These are phyloP conservation scores for Monopis laevigella DNA, from an alignment of 2,888 invertebrate species.

Conservation along the genomic window DNA sequence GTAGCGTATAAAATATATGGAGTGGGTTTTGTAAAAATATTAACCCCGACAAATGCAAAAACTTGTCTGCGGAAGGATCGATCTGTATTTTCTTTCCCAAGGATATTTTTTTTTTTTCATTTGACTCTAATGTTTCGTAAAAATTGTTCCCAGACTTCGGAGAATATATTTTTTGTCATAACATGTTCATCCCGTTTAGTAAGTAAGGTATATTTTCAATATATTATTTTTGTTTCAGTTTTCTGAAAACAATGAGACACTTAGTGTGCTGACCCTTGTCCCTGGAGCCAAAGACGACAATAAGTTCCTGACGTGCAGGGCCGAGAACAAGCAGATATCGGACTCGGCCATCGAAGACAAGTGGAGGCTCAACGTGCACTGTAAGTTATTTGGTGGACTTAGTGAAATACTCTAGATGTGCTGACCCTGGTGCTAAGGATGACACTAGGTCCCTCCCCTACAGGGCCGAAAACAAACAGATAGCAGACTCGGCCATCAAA, in stretches of 20 bases:
- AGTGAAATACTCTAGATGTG: conserved; percentile 76
- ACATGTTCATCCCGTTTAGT: no score
- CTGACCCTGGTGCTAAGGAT: conserved; percentile 85
- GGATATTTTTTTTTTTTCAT: no score
- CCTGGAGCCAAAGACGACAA: conserved; percentile 90
- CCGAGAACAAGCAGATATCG: conserved; percentile 86
- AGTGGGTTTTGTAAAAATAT: no score
- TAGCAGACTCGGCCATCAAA: conserved; percentile 83
- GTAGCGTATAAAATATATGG: no score
- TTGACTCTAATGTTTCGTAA: no score
- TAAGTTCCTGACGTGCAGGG: conserved; percentile 87
- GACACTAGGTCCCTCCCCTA: conserved; percentile 91
- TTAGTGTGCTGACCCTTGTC: conserved; percentile 84
- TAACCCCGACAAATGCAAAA: no score
- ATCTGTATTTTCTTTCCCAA: no score
- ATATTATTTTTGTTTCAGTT: conserved; percentile 64
- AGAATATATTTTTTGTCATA: no score
- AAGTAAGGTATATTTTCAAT: no score
- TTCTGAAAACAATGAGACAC: conserved; percentile 83
- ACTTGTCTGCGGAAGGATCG: no score
- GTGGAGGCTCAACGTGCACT: conserved; percentile 88
- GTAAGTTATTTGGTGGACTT: conserved; percentile 81
- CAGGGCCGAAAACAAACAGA: conserved; percentile 87
- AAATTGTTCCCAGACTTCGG: no score
- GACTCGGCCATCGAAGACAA: conserved; percentile 87